Evolutionary conservation across 1,140 invertebrate species (phyloP), one percentile per base, ranked within the genome.

Genomic region (Fopius arisanus): DNA sequence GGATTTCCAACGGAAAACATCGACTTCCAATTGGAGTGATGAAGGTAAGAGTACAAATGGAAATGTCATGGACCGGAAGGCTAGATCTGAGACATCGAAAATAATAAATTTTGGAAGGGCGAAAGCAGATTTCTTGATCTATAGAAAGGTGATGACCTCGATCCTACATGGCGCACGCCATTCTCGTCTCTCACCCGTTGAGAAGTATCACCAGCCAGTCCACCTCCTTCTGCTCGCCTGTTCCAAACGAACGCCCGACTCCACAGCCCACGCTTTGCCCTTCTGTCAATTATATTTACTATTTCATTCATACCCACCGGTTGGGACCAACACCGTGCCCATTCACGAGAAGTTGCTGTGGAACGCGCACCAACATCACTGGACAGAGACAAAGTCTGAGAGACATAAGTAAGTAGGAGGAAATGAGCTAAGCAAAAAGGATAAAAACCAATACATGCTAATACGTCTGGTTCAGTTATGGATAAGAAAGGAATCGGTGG

Each of bases 221-320:
- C 69, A 63, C 80, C 77, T 77, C 78, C 80, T 80, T 79, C 75
- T 80, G 81, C 79, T 80, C 65, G 78, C 74, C 73, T 80, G 82
- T 78, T 81, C 81, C 79, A 80, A 83, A 79, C 79, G 80, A 81
- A 82, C 70, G 75, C 75, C 70, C 72, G 75, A 80, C 82, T 82
- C 79, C 80, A 77, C 82, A 84, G 82, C 84, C 84, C 84, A 84
- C 84, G 83, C 84, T 77, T 59, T 84, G 84, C 83, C 83, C 83
- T 84, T 83, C 82, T 84, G 82, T 85, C 82, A 85, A 85, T 85
- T 85, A 84, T 85, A 85, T 85, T 85, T 85, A 85, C 83, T 85
- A 85, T 84, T 85, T 85, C 84, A 85, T 85, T 85, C 84, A 85
- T 85, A 85, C 84, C 77, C 74, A 75, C 70, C 75, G 77, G 79